Base-by-base conservation (phyloP, 2,888 invertebrate genomes). In the Geophilus truncorum region DNA sequence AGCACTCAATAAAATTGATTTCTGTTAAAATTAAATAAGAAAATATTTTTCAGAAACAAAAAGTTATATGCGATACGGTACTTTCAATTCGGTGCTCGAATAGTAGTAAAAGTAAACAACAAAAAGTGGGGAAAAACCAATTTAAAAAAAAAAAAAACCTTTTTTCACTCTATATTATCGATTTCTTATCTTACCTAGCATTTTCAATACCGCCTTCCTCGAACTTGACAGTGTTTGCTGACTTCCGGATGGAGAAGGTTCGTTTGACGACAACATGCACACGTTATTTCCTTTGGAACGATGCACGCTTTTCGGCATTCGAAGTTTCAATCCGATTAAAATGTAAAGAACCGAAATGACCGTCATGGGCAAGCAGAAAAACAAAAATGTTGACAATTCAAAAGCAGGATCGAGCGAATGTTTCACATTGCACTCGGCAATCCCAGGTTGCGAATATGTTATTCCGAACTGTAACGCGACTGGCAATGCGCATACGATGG, bases 331-430 rank as follows among this genome's bases (percentile, higher is more conserved):
- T 0, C 87, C 88, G 78, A 88, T 89, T 32, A 86, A 82, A 15
- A 85, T 84, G 85, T 96, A 96, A 82, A 96, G 88, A 82, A 94
- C 92, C 36, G 90, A 92, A 85, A 96, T 94, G 82, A 95, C 89
- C 36, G 93, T 93, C 94, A 96, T 94, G 1, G 95, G 96, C 70
- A 92, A 91, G 51, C 94, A 91, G 86, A 96, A 96, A 88, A 95
- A 94, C 84, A 95, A 88, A 85, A 91, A 87, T 0, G 92, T 91
- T 51, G 95, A 94, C 84, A 94, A 90, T 85, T 93, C 92, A 85
- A 94, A 94, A 82, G 92, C 91, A 87, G 93, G 92, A 81, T 91
- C 90, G 62, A 91, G 88, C 81, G 90, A 89, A 84, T 90, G 90
- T 21, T 83, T 83, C 12, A 92, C 89, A 36, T 90, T 90, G 85